Conservation (phyloP, 2,113 vertebrate genomes). For the Lipotes vexillifer region DNA sequence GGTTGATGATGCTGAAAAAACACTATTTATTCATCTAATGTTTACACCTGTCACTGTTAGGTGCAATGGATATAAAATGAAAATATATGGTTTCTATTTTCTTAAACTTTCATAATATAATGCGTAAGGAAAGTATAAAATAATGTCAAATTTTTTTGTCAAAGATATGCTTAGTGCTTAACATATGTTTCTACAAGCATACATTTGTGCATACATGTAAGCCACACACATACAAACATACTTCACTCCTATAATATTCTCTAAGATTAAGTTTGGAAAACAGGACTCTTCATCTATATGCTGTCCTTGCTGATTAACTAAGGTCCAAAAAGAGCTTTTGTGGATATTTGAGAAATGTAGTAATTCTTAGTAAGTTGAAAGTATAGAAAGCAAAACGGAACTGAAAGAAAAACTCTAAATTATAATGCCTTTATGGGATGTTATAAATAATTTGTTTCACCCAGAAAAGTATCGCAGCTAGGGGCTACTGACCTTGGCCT, state of each 20-base stretch:
- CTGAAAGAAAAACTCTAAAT: background rate
- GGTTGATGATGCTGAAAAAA: background rate
- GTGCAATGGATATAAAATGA: background rate
- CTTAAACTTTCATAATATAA: background rate
- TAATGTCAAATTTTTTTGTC: background rate
- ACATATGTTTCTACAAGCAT: background rate
- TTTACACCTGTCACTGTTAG: background rate
- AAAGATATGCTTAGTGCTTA: background rate
- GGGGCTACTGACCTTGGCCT: background rate
- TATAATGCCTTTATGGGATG: background rate
- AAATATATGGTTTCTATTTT: background rate
- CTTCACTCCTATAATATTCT: background rate
- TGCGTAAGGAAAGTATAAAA: background rate
- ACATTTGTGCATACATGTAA: background rate
- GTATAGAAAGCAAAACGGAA: background rate
- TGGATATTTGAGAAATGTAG: background rate
- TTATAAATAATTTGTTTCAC: background rate
- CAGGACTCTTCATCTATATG: background rate
- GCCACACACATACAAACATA: background rate
- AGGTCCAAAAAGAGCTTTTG: background rate
- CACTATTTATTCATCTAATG: background rate
- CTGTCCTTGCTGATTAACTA: background rate
- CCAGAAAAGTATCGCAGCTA: background rate
- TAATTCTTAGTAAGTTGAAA: background rate
- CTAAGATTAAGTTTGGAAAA: background rate